phyloP scores from a whole-genome alignment of 2,797 vertebrate genomes.

The Hafferia zeledoni region DNA sequence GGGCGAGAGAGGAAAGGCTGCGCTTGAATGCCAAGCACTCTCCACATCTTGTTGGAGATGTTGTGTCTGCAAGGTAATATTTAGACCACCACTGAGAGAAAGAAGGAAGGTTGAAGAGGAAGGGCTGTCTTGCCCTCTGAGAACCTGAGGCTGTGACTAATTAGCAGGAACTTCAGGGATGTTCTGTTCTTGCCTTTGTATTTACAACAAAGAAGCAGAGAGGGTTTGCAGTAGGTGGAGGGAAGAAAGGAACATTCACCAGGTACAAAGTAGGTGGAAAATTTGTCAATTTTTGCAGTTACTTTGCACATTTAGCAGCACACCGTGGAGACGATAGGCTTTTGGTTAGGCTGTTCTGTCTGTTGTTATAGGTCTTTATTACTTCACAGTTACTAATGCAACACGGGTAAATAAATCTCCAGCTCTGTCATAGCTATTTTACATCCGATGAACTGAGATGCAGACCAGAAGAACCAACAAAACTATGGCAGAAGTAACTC shows the following conservation, averaged over 20 bases:
- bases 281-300: not conserved
- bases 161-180: not conserved
- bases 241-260: not conserved
- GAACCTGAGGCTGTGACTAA: not conserved
- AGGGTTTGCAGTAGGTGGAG: not conserved
- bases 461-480: not conserved
- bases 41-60: not conserved
- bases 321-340: rapidly evolving
- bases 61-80: not conserved
- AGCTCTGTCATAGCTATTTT: not conserved
- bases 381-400: not conserved
- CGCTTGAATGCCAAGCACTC: not conserved
- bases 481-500: not conserved
- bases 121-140: not conserved
- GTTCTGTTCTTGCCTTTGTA: not conserved
- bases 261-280: not conserved
- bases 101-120: not conserved
- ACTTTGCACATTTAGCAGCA: not conserved
- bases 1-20: not conserved
- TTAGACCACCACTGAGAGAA: not conserved
- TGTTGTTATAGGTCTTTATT: not conserved
- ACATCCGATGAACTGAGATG: not conserved
- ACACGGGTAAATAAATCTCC: not conserved
- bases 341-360: not conserved
- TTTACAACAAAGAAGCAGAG: not conserved